Evolutionary conservation across 2,888 invertebrate genomes (phyloP).

Genomic region (Nomada goodeniana): DNA sequence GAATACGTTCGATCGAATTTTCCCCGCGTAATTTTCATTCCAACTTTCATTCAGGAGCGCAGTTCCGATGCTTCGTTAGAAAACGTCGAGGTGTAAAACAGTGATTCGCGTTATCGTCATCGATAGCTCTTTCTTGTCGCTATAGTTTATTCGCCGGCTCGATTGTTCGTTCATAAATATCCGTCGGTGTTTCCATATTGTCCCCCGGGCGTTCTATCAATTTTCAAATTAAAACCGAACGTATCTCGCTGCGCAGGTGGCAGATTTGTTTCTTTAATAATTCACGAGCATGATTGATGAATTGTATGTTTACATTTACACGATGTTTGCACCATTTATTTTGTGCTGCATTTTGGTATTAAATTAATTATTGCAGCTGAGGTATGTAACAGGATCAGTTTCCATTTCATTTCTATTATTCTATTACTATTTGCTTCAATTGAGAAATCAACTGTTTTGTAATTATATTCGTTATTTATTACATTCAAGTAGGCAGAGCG

Average conservation of each 20-base stretch:
- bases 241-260: not conserved
- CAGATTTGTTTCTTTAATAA: not conserved
- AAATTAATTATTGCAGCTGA: no score
- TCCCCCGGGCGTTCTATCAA: slow-evolving; percentile 21
- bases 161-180: slow-evolving; percentile 23
- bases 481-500: not conserved
- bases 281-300: not conserved
- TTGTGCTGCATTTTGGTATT: no score
- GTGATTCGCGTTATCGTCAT: slow-evolving; percentile 28
- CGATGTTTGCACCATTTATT: no score
- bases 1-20: slow-evolving; percentile 1
- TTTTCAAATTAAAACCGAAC: not conserved
- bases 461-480: no score
- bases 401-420: no score
- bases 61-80: slow-evolving; percentile 26
- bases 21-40: slow-evolving; percentile 34
- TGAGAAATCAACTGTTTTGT: no score
- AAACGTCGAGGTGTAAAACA: slow-evolving; percentile 27
- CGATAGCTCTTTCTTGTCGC: not conserved
- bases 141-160: slow-evolving; percentile 14
- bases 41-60: slow-evolving; percentile 13
- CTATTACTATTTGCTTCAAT: no score
- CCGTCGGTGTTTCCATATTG: slow-evolving; percentile 15
- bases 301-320: not conserved
- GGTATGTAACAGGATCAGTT: no score